Evolutionary conservation across 1,140 invertebrate species (phyloP), one percentile per base, ranked within the genome.

Genomic region (Dendrolimus kikuchii): DNA sequence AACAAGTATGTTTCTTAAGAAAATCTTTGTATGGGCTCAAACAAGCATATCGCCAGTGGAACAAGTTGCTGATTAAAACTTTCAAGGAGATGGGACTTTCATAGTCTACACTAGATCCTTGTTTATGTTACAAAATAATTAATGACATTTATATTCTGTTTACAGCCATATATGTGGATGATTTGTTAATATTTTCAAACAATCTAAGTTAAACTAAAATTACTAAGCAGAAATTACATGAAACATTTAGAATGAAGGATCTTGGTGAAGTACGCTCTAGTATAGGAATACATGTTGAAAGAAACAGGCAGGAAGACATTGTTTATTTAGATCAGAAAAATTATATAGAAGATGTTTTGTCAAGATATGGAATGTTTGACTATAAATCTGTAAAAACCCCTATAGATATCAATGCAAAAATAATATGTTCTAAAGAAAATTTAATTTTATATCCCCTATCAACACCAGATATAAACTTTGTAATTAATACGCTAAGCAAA

Each of bases 11-110:
- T 57, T 4, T 9, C 0, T 51, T 66, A 45, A 45, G 60, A 44
- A 69, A 66, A 60, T 60, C 59, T 10, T 62, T 66, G 8, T 70
- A 70, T 60, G 62, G 59, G 10, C 51, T 70, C 1, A 69, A 69
- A 40, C 67, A 69, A 55, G 63, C 66, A 40, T 63, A 60, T 40
- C 49, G 60, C 1, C 58, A 63, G 9, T 69, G 60, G 60, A 63
- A 69, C 7, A 3, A 59, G 38, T 63, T 63, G 49, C 38, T 67
- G n/a, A 51, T 67, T 36, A 38, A 40, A 43, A 10, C 44, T 53
- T 51, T 70, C 50, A 1, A 57, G 6, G 55, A 67, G 58, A 63
- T 63, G 54, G 67, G 59, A 2, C 49, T 67, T 7, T 6, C 46
- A 53, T 57, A 54, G 49, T 66, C 67, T 42, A 51, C 51, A 47